phyloP scores from a whole-genome alignment of 2,888 invertebrate genomes.

The Lacanobia oleracea region DNA sequence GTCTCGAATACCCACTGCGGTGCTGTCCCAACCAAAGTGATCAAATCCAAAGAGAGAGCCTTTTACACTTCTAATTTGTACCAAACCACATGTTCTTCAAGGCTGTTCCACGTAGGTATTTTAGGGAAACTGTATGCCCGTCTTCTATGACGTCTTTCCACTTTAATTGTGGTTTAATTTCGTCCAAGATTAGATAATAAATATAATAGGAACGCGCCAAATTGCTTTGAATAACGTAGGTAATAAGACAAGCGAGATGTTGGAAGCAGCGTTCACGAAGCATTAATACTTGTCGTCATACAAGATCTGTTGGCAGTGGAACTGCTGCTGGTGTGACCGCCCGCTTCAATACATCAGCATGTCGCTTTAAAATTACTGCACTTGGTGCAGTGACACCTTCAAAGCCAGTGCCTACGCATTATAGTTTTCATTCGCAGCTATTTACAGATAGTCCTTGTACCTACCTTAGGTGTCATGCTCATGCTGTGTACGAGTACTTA shows the following conservation, averaged over 20 bases:
- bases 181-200: conserved; percentile 50
- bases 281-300: conserved; percentile 67
- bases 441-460: conserved; percentile 64
- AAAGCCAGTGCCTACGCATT: conserved; percentile 68
- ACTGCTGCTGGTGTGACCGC: conserved; percentile 56
- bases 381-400: conserved; percentile 69
- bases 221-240: conserved; percentile 51
- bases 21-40: conserved; percentile 3
- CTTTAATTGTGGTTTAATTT: conserved; percentile 54
- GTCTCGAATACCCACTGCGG: not conserved
- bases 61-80: conserved; percentile 7
- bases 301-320: conserved; percentile 72
- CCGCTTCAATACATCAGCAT: conserved; percentile 77
- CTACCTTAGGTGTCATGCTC: conserved; percentile 36
- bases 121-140: conserved; percentile 24
- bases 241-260: conserved; percentile 50
- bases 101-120: conserved; percentile 29
- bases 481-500: not conserved
- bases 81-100: conserved; percentile 5
- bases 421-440: conserved; percentile 67
- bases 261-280: conserved; percentile 44
- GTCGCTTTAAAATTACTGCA: conserved; percentile 75
- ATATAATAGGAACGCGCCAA: conserved; percentile 50
- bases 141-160: conserved; percentile 37
- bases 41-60: conserved; percentile 2